phyloP scores from a whole-genome alignment of 2,888 invertebrate genomes.

The Buathra laborator region DNA sequence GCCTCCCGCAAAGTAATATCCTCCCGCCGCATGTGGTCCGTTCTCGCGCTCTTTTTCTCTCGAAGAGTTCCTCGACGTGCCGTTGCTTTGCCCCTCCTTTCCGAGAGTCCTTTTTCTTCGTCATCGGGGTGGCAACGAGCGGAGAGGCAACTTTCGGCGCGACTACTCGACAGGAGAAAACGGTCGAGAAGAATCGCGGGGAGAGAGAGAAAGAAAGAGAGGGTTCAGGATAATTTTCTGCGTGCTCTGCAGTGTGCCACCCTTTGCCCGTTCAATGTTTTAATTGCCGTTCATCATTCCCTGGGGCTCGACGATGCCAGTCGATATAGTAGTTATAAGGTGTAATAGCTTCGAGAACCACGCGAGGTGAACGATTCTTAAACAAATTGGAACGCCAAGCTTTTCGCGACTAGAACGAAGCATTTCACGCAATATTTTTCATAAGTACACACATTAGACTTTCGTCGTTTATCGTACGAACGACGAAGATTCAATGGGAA shows the following conservation, averaged over 20 bases:
- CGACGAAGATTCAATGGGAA: background rate
- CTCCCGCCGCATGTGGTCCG: conserved; percentile 82
- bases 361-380: background rate
- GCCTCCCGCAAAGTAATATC: conserved; percentile 83
- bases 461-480: background rate
- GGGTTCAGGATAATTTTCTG: conserved; percentile 46
- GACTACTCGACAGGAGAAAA: conserved; percentile 23
- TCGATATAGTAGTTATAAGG: background rate
- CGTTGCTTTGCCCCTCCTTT: conserved; percentile 20
- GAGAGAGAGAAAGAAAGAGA: too few species aligned
- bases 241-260: conserved; percentile 18
- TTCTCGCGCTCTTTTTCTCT: conserved; percentile 66
- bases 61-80: conserved; percentile 19
- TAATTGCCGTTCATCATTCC: conserved; percentile 61
- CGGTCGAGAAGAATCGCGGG: background rate
- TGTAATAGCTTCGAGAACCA: background rate
- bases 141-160: conserved; percentile 49
- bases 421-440: background rate
- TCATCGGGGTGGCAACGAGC: conserved; percentile 43
- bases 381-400: background rate
- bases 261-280: conserved; percentile 57
- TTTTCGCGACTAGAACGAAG: background rate
- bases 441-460: too few species aligned
- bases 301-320: conserved; percentile 2
- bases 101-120: conserved; percentile 21